Base-by-base conservation (phyloP, 2,888 invertebrate species). In the Xanthorhoe spadicearia region DNA sequence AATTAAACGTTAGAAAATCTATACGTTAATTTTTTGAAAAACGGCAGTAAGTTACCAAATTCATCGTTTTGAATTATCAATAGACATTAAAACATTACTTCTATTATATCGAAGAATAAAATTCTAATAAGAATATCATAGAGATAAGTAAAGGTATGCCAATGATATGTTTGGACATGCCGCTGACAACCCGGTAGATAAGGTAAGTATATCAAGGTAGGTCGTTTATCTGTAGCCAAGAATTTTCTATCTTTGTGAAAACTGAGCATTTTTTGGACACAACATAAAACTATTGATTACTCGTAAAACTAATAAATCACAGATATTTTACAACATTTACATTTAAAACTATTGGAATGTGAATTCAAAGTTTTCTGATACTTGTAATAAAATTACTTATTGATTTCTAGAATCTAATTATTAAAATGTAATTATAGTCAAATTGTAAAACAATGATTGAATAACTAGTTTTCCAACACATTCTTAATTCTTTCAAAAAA, bases 311-410 rank as follows among this genome's bases (percentile, higher is more conserved):
- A 71, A 65, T 74, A 84, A 83, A 87, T 87, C 87, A 87, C 87
- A 87, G 87, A 86, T 86, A 85, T 79, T 81, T 86, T 74, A 74
- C 74, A 71, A 71, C 68, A 73, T 71, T 65, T 72, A 68, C 61
- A 71, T 58, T 62, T 57, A 67, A 58, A 61, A 62, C 54, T 70
- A 70, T 67, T 68, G 74, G 74, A 75, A 75, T 72, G 73, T 70
- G 59, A 51, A 15, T 53, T 43, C 56, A 17, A 55, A 52, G 43
- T 51, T 46, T 52, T 38, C 49, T 61, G 57, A 57, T 60, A 15
- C 64, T 61, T 46, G n/a, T 54, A 18, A 43, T 48, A 50, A 62
- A n/a, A 23, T 9, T 61, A 38, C 38, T n/a, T 49, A 48, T 52
- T 46, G 8, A 8, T 48, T 17, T 48, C 46, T 53, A 61, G 52